Conservation (phyloP, 2,113 vertebrate genomes). For the Numida meleagris region DNA sequence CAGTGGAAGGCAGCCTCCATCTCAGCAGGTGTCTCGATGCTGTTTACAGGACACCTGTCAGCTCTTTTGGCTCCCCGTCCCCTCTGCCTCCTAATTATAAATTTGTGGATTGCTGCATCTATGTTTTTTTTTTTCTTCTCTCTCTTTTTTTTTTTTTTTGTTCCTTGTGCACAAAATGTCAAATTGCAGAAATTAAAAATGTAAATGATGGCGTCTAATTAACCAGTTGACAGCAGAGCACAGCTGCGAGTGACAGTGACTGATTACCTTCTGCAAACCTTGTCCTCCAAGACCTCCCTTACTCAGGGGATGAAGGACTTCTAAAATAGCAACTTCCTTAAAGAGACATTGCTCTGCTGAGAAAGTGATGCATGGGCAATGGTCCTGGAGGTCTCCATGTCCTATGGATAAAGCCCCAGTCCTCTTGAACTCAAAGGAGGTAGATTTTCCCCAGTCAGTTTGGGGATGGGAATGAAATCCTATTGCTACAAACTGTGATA, state of each 20-base stretch:
- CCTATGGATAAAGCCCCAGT: neutral
- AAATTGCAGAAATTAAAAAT: conserved; percentile 93
- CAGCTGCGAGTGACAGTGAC: conserved; percentile 94
- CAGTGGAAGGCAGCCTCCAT: conserved; percentile 16
- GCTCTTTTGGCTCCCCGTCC: conserved; percentile 54
- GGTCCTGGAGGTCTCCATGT: neutral
- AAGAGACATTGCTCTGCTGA: conserved; percentile 36
- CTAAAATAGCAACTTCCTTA: conserved; percentile 43
- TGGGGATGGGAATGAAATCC: neutral
- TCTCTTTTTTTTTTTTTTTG: neutral
- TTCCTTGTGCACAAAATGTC: conserved; percentile 82
- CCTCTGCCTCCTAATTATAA: conserved; percentile 76
- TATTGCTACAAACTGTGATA: neutral
- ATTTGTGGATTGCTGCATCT: conserved; percentile 63
- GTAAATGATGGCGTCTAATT: conserved; percentile 94
- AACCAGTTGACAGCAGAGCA: conserved; percentile 90
- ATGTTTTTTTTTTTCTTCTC: neutral
- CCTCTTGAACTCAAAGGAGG: neutral
- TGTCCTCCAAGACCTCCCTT: conserved; percentile 72
- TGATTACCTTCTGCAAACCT: conserved; percentile 86
- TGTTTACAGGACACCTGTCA: conserved; percentile 74
- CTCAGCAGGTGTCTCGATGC: conserved; percentile 50
- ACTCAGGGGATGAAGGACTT: conserved; percentile 53
- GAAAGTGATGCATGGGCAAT: neutral
- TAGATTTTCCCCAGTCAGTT: neutral